phyloP scores from a whole-genome alignment of 2,113 vertebrate species.

The Podarcis raffonei region DNA sequence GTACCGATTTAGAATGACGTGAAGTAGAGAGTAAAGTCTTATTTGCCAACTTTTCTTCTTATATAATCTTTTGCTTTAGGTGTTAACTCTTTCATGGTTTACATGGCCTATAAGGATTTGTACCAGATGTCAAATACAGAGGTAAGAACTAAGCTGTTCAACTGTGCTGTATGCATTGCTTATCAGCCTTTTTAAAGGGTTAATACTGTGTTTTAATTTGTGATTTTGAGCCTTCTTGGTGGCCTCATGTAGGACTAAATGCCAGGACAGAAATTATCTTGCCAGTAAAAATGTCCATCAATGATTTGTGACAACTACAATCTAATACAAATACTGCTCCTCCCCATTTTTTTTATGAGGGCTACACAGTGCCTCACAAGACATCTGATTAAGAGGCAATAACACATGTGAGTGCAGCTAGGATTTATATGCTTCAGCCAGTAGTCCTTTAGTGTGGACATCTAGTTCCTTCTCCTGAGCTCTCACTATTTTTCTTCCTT shows the following conservation, averaged over 20 bases:
- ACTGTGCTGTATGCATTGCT: not conserved
- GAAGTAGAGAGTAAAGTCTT: not conserved
- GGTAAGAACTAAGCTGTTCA: slow-evolving; percentile 72
- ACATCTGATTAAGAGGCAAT: not conserved
- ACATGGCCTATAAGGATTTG: slow-evolving; percentile 97
- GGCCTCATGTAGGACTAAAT: not conserved
- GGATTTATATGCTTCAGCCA: not conserved
- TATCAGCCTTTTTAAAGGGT: not conserved
- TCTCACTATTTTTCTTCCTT: not conserved
- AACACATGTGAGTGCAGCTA: not conserved
- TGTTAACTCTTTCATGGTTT: slow-evolving; percentile 96
- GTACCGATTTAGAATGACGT: not conserved
- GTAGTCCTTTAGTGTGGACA: not conserved
- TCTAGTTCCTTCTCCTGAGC: not conserved
- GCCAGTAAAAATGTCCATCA: not conserved
- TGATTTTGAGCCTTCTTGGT: not conserved
- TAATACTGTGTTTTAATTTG: not conserved
- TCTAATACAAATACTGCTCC: too few species aligned
- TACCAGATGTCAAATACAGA: slow-evolving; percentile 98
- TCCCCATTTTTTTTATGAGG: too few species aligned
- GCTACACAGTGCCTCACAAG: not conserved
- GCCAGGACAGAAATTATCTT: not conserved
- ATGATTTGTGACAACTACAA: too few species aligned
- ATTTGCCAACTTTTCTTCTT: slow-evolving; percentile 14
- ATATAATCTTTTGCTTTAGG: slow-evolving; percentile 73